Conservation (phyloP, 2,113 vertebrate species). For the Oncorhynchus nerka region DNA sequence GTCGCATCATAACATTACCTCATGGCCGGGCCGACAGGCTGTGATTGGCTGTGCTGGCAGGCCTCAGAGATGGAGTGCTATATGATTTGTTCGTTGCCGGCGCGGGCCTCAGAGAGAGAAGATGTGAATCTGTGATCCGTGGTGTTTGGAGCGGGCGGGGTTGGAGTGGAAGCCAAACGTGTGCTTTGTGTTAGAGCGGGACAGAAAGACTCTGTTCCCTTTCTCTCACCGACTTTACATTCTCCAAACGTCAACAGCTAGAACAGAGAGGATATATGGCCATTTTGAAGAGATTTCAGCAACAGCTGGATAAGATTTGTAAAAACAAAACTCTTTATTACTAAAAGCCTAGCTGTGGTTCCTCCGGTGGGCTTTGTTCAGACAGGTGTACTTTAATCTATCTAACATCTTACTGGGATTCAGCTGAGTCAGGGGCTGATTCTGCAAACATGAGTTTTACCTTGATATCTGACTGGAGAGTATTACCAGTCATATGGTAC, state of each 20-base stretch:
- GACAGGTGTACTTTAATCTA: conserved; percentile 40
- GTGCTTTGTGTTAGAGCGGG: conserved; percentile 42
- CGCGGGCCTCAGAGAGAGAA: too few species aligned
- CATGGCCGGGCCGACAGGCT: conserved; percentile 22
- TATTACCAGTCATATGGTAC: too few species aligned
- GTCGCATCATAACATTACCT: conserved; percentile 29
- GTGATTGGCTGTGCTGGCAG: too few species aligned
- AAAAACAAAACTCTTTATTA: conserved; percentile 41
- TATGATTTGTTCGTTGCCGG: conserved; percentile 6
- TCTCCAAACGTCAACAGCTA: conserved; percentile 26
- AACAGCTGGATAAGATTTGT: conserved; percentile 2
- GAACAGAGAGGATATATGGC: not conserved
- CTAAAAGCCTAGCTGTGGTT: conserved; percentile 13
- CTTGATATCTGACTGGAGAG: not conserved
- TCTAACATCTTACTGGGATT: conserved; percentile 14
- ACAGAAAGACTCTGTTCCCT: conserved; percentile 21
- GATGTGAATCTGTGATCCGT: too few species aligned
- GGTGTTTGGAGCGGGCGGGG: not conserved
- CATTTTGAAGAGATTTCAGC: not conserved
- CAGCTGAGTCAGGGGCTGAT: conserved; percentile 19
- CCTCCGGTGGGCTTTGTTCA: conserved; percentile 7
- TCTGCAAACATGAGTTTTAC: conserved; percentile 19
- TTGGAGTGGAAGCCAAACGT: conserved; percentile 17
- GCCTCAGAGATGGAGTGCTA: conserved; percentile 23
- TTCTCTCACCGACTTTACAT: conserved; percentile 5